A percentile compares a stretch with the other conserved stretches of the same genome.
These are phyloP conservation scores for Phocoena phocoena DNA, from an alignment of 2,113 vertebrate species.

Conservation along the genomic window DNA sequence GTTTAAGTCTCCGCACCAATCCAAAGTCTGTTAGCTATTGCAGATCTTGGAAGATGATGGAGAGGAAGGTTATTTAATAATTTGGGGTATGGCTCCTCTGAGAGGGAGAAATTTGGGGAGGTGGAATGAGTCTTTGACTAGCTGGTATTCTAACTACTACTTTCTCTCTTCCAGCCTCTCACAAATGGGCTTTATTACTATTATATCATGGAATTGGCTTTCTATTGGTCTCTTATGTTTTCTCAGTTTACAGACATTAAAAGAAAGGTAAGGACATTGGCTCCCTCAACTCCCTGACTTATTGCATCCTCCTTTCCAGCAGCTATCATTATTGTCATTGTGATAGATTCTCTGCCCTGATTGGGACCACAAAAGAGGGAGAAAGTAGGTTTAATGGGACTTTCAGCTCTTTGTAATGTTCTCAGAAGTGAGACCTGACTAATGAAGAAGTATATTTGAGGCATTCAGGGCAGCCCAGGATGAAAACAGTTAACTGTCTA, in stretches of 20 bases:
- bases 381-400: not conserved
- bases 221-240: slow-evolving; percentile 99
- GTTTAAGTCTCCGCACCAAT: not conserved
- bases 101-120: not conserved
- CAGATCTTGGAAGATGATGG: not conserved
- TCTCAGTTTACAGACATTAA: slow-evolving; percentile 99
- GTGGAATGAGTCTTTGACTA: not conserved
- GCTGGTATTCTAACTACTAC: slow-evolving; percentile 64
- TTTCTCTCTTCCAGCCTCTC: slow-evolving; percentile 87
- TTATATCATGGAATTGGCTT: slow-evolving; percentile 94
- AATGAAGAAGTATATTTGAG: not conserved
- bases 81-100: not conserved
- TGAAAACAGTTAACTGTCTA: not conserved
- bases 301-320: not conserved
- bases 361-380: not conserved
- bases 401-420: not conserved
- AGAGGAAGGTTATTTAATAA: not conserved
- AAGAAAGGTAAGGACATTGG: slow-evolving; percentile 92
- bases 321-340: not conserved
- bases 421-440: slow-evolving; percentile 23
- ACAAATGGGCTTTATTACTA: slow-evolving; percentile 92
- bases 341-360: not conserved
- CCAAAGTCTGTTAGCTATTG: not conserved
- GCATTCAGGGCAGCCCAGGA: not conserved
- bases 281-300: not conserved